phyloP scores from a whole-genome alignment of 53 echinoderm and acorn worm genomes.

The Antedon mediterranea region DNA sequence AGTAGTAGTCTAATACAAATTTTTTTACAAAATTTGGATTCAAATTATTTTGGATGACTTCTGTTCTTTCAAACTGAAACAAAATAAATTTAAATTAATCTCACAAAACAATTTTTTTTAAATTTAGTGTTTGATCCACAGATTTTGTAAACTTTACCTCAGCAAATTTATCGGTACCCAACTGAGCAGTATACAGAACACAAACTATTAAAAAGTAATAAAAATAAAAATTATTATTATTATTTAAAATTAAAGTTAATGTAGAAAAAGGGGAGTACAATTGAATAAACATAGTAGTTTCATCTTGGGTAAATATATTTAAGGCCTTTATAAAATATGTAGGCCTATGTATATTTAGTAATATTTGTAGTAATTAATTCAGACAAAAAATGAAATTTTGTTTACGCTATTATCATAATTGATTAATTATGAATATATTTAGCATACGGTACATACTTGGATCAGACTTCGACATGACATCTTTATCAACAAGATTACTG shows the following conservation, averaged over 20 bases:
- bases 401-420: no score
- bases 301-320: not conserved
- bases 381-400: no score
- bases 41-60: constrained; percentile 71
- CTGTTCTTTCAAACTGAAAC: constrained; percentile 71
- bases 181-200: constrained; percentile 79
- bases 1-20: constrained; percentile 71
- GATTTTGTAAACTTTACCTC: no score
- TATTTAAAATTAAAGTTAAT: no score
- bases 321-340: not conserved
- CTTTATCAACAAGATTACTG: constrained; percentile 78
- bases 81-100: no score
- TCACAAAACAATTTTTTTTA: not conserved
- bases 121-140: no score
- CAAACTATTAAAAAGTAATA: constrained; percentile 49
- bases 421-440: no score
- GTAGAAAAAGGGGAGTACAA: no score
- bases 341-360: not conserved
- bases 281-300: no score
- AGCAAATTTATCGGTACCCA: constrained; percentile 69
- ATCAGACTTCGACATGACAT: constrained; percentile 91
- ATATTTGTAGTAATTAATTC: not conserved
- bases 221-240: not conserved
- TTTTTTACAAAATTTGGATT: constrained; percentile 96
- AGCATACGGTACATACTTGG: constrained; percentile 58